Conservation (phyloP, 2,113 vertebrate species). For the Lichenostomus cassidix region DNA sequence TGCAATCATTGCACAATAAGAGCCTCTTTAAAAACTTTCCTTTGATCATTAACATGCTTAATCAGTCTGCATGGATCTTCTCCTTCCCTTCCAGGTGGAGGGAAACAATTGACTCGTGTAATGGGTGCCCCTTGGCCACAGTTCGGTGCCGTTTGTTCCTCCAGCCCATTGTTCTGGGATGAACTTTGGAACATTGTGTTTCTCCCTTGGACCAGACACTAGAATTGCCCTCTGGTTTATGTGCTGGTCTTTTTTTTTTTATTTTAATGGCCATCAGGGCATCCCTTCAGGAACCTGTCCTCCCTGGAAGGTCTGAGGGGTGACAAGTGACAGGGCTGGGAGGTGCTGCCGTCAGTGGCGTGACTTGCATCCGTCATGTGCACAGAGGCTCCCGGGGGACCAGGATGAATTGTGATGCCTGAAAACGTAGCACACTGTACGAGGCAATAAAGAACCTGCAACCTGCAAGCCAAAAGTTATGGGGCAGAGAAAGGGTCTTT, state of each 20-base stretch:
- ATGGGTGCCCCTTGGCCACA: conserved; percentile 35
- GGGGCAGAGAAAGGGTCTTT: conserved; percentile 26
- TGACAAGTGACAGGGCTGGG: not conserved
- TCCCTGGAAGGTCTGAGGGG: not conserved
- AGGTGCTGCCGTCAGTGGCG: not conserved
- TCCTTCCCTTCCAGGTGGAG: conserved; percentile 59
- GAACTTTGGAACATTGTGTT: conserved; percentile 55
- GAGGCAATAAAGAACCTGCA: not conserved
- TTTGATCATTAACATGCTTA: conserved; percentile 47
- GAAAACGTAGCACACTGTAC: not conserved
- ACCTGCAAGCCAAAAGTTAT: not conserved
- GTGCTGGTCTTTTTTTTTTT: not conserved
- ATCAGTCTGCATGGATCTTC: conserved; percentile 55
- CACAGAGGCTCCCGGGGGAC: not conserved
- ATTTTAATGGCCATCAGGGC: not conserved
- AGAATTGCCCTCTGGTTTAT: not conserved
- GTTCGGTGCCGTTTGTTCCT: conserved; percentile 10
- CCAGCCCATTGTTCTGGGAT: conserved; percentile 53
- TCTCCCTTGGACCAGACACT: conserved; percentile 31
- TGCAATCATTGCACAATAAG: conserved; percentile 52
- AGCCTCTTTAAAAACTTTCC: conserved; percentile 3
- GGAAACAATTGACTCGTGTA: conserved; percentile 46
- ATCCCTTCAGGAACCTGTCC: conserved; percentile 1
- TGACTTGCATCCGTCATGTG: not conserved
- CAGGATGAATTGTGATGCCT: not conserved